These are phyloP conservation scores for Alloscopus bannaensis DNA, from an alignment of 2,888 invertebrate species.

Conservation along the genomic window DNA sequence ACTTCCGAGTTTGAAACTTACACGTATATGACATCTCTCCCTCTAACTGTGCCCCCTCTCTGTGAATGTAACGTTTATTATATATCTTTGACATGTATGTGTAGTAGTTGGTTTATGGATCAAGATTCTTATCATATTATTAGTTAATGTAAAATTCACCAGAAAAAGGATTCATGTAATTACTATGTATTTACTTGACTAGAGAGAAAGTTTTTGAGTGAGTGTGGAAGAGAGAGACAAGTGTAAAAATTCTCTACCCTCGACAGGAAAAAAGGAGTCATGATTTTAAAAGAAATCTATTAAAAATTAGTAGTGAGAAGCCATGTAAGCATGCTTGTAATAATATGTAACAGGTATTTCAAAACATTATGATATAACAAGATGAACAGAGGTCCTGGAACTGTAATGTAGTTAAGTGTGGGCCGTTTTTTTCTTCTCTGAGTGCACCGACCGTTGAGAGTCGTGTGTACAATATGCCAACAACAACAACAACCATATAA, in stretches of 20 bases:
- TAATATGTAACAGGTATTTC: too few relatives aligned
- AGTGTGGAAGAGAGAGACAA: too few relatives aligned
- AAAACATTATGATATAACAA: conserved; percentile 29
- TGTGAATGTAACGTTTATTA: conserved; percentile 42
- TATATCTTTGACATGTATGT: conserved; percentile 44
- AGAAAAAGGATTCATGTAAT: conserved; percentile 37
- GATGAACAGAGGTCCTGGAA: conserved; percentile 60
- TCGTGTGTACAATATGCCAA: conserved; percentile 62
- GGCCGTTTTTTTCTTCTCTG: conserved; percentile 50
- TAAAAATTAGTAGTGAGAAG: conserved; percentile 18
- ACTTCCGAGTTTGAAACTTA: conserved; percentile 59
- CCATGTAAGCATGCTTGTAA: conserved; percentile 30
- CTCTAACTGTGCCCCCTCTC: conserved; percentile 39
- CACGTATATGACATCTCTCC: conserved; percentile 43
- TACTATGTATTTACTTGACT: conserved; percentile 51
- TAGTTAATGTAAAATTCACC: too few relatives aligned
- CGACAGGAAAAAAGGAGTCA: too few relatives aligned
- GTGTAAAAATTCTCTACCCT: too few relatives aligned
- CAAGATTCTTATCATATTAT: too few relatives aligned
- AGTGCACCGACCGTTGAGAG: conserved; percentile 60
- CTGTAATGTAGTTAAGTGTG: conserved; percentile 63
- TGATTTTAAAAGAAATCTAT: too few relatives aligned
- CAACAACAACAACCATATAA: too few relatives aligned
- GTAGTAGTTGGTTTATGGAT: conserved; percentile 52
- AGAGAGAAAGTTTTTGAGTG: too few relatives aligned